Conservation (phyloP, 2,888 invertebrate genomes). For the Xanthia togata region DNA sequence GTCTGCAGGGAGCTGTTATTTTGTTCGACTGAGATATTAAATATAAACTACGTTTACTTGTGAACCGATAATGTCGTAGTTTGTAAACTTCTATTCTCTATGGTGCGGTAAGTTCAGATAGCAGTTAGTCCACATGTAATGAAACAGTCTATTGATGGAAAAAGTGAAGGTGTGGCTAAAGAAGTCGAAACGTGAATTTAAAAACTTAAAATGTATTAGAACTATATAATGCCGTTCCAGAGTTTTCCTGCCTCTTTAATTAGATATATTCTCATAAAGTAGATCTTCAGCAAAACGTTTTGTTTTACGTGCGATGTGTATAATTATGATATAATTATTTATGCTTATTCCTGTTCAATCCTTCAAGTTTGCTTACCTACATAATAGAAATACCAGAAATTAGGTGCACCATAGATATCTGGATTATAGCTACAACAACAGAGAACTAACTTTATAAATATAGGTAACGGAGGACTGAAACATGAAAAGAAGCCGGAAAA, state of each 20-base stretch:
- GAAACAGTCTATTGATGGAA: not conserved
- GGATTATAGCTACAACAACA: not conserved
- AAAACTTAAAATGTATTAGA: not conserved
- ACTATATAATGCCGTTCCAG: not conserved
- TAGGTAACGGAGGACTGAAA: not conserved
- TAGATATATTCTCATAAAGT: not conserved
- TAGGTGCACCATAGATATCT: not conserved
- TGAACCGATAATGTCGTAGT: constrained; percentile 31
- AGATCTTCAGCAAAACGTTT: not conserved
- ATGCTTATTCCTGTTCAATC: not conserved
- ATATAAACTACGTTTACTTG: constrained; percentile 43
- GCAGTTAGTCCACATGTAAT: constrained; percentile 1
- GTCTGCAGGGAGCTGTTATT: constrained; percentile 44
- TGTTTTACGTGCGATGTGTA: not conserved
- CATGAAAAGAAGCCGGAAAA: not conserved
- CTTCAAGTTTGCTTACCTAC: not conserved
- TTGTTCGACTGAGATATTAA: constrained; percentile 35
- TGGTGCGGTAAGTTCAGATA: not conserved
- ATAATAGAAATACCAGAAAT: not conserved
- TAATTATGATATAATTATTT: too few relatives aligned
- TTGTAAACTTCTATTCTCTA: constrained; percentile 44
- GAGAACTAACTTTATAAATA: not conserved
- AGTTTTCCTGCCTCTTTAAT: not conserved
- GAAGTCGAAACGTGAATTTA: too few relatives aligned
- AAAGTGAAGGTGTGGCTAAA: too few relatives aligned